Evolutionary conservation across 2,888 invertebrate species (phyloP).

Genomic region (Venusia cambrica): DNA sequence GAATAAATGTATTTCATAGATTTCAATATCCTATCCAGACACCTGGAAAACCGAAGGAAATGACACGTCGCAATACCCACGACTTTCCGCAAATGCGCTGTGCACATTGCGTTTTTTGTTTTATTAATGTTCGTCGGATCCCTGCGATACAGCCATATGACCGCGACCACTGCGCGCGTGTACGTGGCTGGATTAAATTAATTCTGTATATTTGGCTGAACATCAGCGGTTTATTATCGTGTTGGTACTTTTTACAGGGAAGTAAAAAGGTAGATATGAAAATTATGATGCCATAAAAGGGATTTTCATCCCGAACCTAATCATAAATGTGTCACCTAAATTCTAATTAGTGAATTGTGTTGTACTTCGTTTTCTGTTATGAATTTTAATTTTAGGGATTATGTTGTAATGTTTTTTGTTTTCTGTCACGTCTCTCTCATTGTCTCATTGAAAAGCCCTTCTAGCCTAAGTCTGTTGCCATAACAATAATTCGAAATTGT

Average conservation of each 20-base stretch:
- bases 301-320: slow-evolving; percentile 16
- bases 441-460: too few relatives aligned
- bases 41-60: slow-evolving; percentile 19
- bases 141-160: slow-evolving; percentile 19
- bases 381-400: slow-evolving; percentile 4
- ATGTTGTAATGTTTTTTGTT: background rate
- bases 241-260: slow-evolving; percentile 15
- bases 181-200: slow-evolving; percentile 25
- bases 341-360: slow-evolving; percentile 14
- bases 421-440: too few relatives aligned
- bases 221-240: slow-evolving; percentile 25
- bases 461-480: too few relatives aligned
- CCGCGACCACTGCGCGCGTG: slow-evolving; percentile 26
- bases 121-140: slow-evolving; percentile 12
- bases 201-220: slow-evolving; percentile 28
- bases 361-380: slow-evolving; percentile 19
- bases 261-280: slow-evolving; percentile 16
- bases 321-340: slow-evolving; percentile 19
- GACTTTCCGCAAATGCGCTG: slow-evolving; percentile 9
- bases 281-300: slow-evolving; percentile 14
- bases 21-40: slow-evolving; percentile 18
- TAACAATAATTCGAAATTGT: too few relatives aligned
- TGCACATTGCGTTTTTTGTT: slow-evolving; percentile 16
- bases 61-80: slow-evolving; percentile 18
- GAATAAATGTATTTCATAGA: slow-evolving; percentile 3